These are phyloP conservation scores for Helicoverpa zea DNA, from an alignment of 1,140 invertebrate genomes.

Conservation along the genomic window DNA sequence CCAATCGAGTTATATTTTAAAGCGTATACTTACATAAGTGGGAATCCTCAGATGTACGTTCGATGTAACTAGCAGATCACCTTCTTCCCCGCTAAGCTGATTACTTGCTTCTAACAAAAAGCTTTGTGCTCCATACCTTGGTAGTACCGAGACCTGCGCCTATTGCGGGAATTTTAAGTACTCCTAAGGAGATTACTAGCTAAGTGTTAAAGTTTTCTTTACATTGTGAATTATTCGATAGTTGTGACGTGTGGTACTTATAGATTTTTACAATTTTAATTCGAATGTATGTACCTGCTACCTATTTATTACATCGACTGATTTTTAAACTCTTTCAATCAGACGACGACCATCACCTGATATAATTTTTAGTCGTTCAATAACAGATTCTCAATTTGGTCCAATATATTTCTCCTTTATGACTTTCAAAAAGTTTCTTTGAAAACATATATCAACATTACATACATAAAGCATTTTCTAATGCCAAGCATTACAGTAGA, in stretches of 20 bases:
- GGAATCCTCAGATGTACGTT: slow-evolving; percentile 24
- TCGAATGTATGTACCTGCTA: too few species aligned
- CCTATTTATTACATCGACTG: too few species aligned
- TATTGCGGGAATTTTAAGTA: slow-evolving; percentile 50
- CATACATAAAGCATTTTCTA: neutral
- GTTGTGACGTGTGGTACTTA: neutral
- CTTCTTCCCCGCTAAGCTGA: slow-evolving; percentile 57
- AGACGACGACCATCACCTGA: too few species aligned
- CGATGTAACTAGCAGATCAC: slow-evolving; percentile 49
- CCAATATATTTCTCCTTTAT: neutral
- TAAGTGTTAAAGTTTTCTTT: neutral
- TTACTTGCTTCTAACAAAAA: slow-evolving; percentile 56
- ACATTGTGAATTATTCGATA: neutral
- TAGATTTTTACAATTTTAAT: too few species aligned
- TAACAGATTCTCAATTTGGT: neutral
- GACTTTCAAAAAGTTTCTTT: too few species aligned
- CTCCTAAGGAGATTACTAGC: neutral
- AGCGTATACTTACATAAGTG: neutral
- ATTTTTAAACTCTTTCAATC: too few species aligned
- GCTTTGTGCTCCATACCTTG: slow-evolving; percentile 54
- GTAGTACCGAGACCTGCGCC: slow-evolving; percentile 43
- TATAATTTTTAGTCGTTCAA: too few species aligned
- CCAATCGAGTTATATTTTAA: too few species aligned
- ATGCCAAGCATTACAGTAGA: neutral
- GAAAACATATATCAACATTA: neutral